phyloP scores from a whole-genome alignment of 2,797 vertebrate genomes.

The Tinamus major region DNA sequence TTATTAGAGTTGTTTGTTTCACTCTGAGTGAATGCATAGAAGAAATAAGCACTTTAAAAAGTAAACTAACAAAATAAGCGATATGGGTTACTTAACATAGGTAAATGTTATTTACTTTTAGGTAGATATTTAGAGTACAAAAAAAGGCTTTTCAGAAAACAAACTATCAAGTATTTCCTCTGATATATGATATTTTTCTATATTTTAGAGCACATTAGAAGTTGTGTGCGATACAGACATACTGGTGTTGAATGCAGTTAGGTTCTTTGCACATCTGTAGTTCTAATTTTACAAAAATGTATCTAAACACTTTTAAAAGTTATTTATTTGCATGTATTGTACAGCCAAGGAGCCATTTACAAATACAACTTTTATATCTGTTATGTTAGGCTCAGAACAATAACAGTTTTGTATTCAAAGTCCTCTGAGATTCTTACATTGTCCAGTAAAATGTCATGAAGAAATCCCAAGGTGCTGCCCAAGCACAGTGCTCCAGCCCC shows the following conservation, averaged over 20 bases:
- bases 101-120: background rate
- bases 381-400: background rate
- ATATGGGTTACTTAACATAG: background rate
- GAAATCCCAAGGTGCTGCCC: background rate
- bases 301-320: background rate
- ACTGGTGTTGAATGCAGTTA: background rate
- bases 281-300: background rate
- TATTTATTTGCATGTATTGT: background rate
- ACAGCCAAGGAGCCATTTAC: background rate
- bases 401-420: background rate
- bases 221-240: background rate
- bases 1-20: background rate
- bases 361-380: background rate
- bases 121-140: background rate
- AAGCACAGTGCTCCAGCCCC: background rate
- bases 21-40: background rate
- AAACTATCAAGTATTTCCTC: rapidly evolving
- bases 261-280: background rate
- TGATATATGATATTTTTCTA: background rate
- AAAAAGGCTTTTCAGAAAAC: background rate
- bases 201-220: background rate
- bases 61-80: too few relatives aligned
- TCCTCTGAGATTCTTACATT: background rate
- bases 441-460: background rate
- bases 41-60: background rate